Evolutionary conservation across 1,140 invertebrate species (phyloP).

Genomic region (Zaprionus vittiger): DNA sequence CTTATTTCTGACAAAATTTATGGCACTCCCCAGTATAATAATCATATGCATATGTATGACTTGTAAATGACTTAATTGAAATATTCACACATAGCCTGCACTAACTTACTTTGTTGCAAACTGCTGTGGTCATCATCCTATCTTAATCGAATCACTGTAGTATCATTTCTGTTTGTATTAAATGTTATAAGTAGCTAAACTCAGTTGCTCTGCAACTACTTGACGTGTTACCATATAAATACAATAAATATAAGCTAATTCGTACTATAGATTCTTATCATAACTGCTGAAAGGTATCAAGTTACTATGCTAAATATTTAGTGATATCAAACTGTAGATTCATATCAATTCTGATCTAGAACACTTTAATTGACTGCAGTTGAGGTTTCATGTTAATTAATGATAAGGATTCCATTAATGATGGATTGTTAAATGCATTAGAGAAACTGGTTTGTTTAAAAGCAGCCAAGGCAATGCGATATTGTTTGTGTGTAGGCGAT

Average conservation of each 20-base stretch:
- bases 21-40: neutral
- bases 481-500: neutral
- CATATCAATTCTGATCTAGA: neutral
- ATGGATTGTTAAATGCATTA: neutral
- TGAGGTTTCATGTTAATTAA: neutral
- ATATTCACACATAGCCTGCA: neutral
- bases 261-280: neutral
- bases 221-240: neutral
- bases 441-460: neutral
- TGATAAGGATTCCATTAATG: neutral
- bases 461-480: neutral
- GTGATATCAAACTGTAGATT: neutral
- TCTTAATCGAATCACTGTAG: neutral
- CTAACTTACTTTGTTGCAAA: neutral
- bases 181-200: neutral
- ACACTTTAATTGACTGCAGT: neutral
- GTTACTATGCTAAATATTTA: neutral
- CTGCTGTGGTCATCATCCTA: neutral
- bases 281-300: neutral
- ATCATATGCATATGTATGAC: neutral
- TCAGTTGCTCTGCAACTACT: neutral
- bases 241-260: neutral
- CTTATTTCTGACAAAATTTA: neutral
- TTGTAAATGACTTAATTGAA: conserved; percentile 13
- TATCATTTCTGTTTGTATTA: neutral